phyloP scores from a whole-genome alignment of 1,140 invertebrate species.

The Temnothorax longispinosus region DNA sequence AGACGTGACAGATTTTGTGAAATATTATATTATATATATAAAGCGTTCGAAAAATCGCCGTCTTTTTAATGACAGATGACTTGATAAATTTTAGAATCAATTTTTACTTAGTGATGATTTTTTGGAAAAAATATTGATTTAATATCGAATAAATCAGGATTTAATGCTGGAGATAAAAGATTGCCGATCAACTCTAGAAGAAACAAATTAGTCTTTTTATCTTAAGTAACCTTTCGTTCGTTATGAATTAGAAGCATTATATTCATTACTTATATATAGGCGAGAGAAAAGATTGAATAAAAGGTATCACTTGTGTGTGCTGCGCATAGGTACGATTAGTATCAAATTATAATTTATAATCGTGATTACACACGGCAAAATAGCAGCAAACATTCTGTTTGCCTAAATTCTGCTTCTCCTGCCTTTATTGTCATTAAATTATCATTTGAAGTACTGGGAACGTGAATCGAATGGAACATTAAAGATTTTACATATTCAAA shows the following conservation, averaged over 20 bases:
- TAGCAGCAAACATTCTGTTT: neutral
- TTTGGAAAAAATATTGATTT: neutral
- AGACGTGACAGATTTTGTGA: neutral
- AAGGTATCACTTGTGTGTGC: neutral
- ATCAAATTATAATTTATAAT: neutral
- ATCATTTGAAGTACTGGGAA: neutral
- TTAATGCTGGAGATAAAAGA: neutral
- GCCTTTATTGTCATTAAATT: neutral
- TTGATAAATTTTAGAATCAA: neutral
- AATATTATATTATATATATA: neutral
- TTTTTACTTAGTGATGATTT: neutral
- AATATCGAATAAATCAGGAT: neutral
- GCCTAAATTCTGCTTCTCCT: neutral
- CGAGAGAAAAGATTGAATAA: neutral
- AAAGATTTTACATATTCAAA: neutral
- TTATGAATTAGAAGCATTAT: neutral
- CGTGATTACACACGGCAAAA: neutral
- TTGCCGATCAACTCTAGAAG: neutral
- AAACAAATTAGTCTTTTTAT: neutral
- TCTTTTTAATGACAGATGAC: neutral
- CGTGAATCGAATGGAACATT: neutral
- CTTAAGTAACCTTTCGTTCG: constrained; percentile 1
- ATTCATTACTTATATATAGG: neutral
- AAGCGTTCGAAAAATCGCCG: neutral
- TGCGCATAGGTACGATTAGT: neutral